Evolutionary conservation across 2,888 invertebrate genomes (phyloP).

Genomic region (Polymixis flavicincta): DNA sequence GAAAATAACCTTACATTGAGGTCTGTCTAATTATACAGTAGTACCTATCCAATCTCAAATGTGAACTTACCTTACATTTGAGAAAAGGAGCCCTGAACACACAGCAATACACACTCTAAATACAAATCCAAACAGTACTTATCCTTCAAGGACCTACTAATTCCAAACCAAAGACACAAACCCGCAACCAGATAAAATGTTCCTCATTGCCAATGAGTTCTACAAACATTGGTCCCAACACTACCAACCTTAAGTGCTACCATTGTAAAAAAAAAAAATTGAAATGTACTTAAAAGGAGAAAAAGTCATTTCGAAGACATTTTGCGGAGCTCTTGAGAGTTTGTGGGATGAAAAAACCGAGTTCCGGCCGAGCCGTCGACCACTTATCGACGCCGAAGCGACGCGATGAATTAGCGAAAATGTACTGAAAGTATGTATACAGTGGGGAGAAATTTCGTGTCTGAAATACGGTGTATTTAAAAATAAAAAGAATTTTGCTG

Average conservation of each 20-base stretch:
- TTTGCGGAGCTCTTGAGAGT: conserved; percentile 87
- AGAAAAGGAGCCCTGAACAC: conserved; percentile 1
- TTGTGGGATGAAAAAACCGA: conserved; percentile 83
- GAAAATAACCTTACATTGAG: no score
- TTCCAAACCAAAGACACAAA: conserved; percentile 54
- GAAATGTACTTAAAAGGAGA: conserved; percentile 84
- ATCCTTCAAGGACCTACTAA: conserved; percentile 54
- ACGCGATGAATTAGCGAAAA: conserved; percentile 80
- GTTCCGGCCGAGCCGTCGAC: conserved; percentile 83
- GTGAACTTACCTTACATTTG: neutral
- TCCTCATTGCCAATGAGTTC: conserved; percentile 48
- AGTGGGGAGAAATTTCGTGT: conserved; percentile 22
- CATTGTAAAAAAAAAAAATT: conserved; percentile 80
- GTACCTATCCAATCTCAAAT: conserved; percentile 2
- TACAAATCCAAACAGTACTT: conserved; percentile 54
- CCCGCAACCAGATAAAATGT: conserved; percentile 61
- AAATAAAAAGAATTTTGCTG: neutral
- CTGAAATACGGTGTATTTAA: conserved; percentile 21
- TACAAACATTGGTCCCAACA: conserved; percentile 62
- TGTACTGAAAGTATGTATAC: conserved; percentile 59
- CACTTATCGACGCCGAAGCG: conserved; percentile 83
- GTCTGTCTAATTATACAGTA: neutral
- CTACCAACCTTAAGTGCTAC: conserved; percentile 76
- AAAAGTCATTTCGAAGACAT: conserved; percentile 87
- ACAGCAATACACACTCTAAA: conserved; percentile 40